Evolutionary conservation across 2,797 vertebrate species (phyloP).

Genomic region (Galaxias olidus): DNA sequence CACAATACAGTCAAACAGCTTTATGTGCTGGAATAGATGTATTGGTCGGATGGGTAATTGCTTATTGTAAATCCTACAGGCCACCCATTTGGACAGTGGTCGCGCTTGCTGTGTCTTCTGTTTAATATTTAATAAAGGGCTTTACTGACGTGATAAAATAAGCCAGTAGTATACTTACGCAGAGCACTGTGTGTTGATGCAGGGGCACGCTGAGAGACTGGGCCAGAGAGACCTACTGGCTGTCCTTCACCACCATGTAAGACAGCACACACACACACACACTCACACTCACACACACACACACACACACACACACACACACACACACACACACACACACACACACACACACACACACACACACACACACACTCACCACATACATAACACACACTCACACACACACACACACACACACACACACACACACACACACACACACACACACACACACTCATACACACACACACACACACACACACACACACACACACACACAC

Average conservation of each 20-base stretch:
- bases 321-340: no score
- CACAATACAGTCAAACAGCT: no score
- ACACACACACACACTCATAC: no score
- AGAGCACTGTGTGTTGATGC: constrained; percentile 17
- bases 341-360: no score
- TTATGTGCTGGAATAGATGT: no score
- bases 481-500: no score
- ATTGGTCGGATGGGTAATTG: constrained; percentile 30
- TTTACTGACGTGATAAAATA: constrained; percentile 39
- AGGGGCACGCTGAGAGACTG: constrained; percentile 68
- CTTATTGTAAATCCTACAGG: constrained; percentile 51
- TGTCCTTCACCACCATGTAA: constrained; percentile 76
- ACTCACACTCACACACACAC: not conserved
- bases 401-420: no score
- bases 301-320: no score
- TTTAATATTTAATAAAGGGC: constrained; percentile 65
- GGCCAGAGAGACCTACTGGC: constrained; percentile 57
- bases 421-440: no score
- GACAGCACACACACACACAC: constrained; percentile 24
- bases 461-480: no score
- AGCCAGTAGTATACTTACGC: constrained; percentile 36
- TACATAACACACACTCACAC: no score
- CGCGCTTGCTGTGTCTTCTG: constrained; percentile 27
- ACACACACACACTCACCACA: no score
- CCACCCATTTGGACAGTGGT: constrained; percentile 46